These are phyloP conservation scores for Siniperca scherzeri DNA, from an alignment of 2,797 vertebrate species.

Conservation along the genomic window DNA sequence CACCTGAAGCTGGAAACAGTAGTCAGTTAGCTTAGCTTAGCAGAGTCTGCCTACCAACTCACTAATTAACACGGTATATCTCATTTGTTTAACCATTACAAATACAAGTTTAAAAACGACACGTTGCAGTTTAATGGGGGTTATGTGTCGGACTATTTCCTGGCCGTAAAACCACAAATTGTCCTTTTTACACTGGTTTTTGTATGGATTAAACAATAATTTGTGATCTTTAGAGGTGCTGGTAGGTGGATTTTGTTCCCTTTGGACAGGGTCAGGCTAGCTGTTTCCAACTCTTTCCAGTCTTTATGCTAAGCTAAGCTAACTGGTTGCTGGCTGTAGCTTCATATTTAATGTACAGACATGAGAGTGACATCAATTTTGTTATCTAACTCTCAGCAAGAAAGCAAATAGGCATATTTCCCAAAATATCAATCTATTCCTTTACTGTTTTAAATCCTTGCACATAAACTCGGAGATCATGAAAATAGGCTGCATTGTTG, in stretches of 20 bases:
- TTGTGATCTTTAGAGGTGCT: neutral
- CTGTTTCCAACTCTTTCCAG: neutral
- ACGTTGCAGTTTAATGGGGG: neutral
- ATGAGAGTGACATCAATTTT: too few relatives aligned
- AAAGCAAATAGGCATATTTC: neutral
- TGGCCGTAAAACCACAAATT: neutral
- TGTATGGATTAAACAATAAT: neutral
- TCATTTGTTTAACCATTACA: neutral
- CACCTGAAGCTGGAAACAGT: neutral
- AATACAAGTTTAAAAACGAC: too few relatives aligned
- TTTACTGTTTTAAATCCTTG: neutral
- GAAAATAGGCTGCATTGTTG: too few relatives aligned
- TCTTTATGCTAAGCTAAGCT: neutral
- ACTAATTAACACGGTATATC: neutral
- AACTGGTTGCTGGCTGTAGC: neutral
- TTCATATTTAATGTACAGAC: neutral
- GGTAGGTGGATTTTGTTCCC: neutral
- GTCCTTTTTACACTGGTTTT: neutral
- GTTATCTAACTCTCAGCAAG: too few relatives aligned
- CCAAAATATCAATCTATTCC: neutral
- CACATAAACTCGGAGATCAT: neutral
- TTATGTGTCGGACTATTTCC: neutral
- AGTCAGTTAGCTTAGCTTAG: slow-evolving; percentile 9
- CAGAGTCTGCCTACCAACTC: neutral
- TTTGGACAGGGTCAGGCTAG: neutral